Evolutionary conservation across 1,140 invertebrate species (phyloP), one percentile per base, ranked within the genome.

Genomic region (Drosophila teissieri): DNA sequence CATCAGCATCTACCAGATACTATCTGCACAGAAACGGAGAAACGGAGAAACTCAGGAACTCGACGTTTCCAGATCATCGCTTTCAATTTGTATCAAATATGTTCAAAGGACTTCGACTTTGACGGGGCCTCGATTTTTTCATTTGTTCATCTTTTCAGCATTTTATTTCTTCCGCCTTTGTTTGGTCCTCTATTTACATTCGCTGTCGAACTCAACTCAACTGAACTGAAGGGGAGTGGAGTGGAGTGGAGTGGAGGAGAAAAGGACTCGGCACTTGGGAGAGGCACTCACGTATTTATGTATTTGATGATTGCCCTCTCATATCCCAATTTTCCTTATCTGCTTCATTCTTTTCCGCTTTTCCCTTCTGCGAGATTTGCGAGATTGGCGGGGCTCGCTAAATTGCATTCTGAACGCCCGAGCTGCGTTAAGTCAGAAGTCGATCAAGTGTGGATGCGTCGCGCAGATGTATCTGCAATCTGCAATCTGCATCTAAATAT

Each of bases 51-150:
- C 48, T 27, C 48, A 36, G 51, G 31, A 49, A 82, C 79, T 85
- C 83, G 83, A 86, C 83, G 84, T 88, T 88, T 88, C 84, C 84
- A 89, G 80, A 78, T 84, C 77, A 80, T 89, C 84, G 84, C 84
- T 88, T 88, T 80, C 80, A 57, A 88, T 88, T 89, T 84, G 76
- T 80, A 88, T 88, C 84, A 84, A 84, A 84, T 88, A 76, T 69
- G 75, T 67, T 79, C 75, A 78, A 78, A 75, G 63, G 55, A 77
- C 63, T 77, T 78, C 73, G 74, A 77, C 73, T 77, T 77, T 77
- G 54, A 78, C 64, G 52, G 63, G 40, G 54, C 52, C 48, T 58
- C 70, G 48, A 53, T 60, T 27, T 31, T n/a, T n/a, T 22, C 49
- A 53, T 60, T 27, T 31, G 12, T n/a, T 22, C 49, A 11, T 69